Evolutionary conservation across 1,140 invertebrate species (phyloP).

Genomic region (Scaptodrosophila lebanonensis): DNA sequence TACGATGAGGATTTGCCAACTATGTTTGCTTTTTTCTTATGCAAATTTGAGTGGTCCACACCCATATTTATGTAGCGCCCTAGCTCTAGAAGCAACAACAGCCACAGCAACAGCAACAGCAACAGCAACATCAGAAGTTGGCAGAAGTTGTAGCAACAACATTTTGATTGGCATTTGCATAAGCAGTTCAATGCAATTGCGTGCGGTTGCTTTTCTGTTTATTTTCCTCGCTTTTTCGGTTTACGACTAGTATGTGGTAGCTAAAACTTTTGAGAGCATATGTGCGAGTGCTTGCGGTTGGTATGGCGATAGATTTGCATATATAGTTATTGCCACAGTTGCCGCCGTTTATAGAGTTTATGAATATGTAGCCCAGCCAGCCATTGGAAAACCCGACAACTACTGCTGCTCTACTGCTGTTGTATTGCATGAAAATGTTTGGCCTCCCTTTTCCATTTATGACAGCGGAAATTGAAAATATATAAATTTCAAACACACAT

Average conservation of each 20-base stretch:
- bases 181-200: slow-evolving; percentile 71
- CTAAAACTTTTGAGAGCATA: slow-evolving; percentile 26
- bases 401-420: too few relatives aligned
- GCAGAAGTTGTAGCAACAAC: slow-evolving; percentile 26
- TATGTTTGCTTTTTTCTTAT: slow-evolving; percentile 40
- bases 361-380: slow-evolving; percentile 23
- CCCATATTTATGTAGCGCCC: slow-evolving; percentile 23
- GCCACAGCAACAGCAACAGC: too few relatives aligned
- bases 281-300: slow-evolving; percentile 27
- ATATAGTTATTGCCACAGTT: slow-evolving; percentile 45
- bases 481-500: slow-evolving; percentile 52
- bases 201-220: slow-evolving; percentile 6
- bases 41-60: slow-evolving; percentile 31
- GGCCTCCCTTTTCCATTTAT: slow-evolving; percentile 40
- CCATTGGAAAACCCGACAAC: slow-evolving; percentile 52
- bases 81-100: too few relatives aligned
- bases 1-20: slow-evolving; percentile 5
- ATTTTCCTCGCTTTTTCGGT: too few relatives aligned
- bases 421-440: slow-evolving; percentile 67
- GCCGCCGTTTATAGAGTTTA: slow-evolving; percentile 19
- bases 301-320: slow-evolving; percentile 14
- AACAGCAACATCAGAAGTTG: neutral
- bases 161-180: slow-evolving; percentile 73
- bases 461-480: slow-evolving; percentile 69
- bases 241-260: too few relatives aligned